These are phyloP conservation scores for rat (Rattus norvegicus) DNA, from an alignment of 2,113 vertebrate species.

Conservation along the genomic window DNA sequence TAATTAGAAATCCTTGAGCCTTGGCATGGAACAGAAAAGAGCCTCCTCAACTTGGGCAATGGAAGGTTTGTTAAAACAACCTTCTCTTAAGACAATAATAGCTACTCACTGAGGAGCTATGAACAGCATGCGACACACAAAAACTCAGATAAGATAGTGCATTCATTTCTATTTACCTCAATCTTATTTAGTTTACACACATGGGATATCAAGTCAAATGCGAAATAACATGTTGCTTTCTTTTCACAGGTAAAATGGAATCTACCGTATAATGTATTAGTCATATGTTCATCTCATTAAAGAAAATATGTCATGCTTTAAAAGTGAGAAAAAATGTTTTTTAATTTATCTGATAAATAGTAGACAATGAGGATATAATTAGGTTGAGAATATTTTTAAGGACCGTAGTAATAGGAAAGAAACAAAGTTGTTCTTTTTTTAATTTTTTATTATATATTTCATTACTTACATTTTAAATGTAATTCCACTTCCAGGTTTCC, in stretches of 20 bases:
- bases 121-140: neutral
- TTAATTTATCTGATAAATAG: neutral
- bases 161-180: neutral
- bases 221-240: neutral
- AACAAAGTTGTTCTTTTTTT: neutral
- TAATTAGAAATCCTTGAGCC: neutral
- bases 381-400: neutral
- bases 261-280: neutral
- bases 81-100: neutral
- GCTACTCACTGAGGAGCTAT: neutral
- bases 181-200: neutral
- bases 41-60: neutral
- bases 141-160: neutral
- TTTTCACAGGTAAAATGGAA: conserved; percentile 26
- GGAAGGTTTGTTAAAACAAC: neutral
- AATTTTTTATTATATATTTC: too few relatives aligned
- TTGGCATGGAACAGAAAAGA: neutral
- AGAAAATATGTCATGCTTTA: conserved; percentile 1
- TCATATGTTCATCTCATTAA: neutral
- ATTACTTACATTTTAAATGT: too few relatives aligned
- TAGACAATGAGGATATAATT: neutral
- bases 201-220: neutral
- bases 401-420: neutral
- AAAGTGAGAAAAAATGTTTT: neutral
- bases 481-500: too few relatives aligned